Conservation (phyloP, 2,113 vertebrate species). For the Balaeniceps rex region DNA sequence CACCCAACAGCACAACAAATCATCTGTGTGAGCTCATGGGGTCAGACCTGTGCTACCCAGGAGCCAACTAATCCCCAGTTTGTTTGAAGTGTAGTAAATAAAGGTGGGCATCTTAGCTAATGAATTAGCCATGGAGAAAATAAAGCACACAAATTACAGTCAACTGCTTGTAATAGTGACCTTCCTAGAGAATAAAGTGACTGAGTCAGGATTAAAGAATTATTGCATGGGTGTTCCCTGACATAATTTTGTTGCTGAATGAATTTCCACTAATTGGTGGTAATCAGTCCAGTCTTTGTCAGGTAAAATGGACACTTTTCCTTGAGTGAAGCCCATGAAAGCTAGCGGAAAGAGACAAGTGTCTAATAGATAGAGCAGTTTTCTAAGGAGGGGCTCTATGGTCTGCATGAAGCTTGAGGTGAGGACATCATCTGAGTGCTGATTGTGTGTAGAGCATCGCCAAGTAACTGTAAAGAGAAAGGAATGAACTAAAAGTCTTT, state of each 20-base stretch:
- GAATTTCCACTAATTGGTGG: not conserved
- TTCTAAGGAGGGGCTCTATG: not conserved
- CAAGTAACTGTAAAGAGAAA: not conserved
- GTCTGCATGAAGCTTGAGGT: not conserved
- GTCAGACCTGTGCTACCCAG: not conserved
- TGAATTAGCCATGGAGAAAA: conserved; percentile 19
- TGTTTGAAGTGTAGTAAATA: not conserved
- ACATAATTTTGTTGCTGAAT: not conserved
- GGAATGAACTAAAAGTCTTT: not conserved
- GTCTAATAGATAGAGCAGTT: not conserved
- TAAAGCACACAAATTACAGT: not conserved
- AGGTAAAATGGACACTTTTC: not conserved
- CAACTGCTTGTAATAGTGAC: not conserved
- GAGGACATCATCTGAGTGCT: not conserved
- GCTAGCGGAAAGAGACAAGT: not conserved
- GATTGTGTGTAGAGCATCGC: not conserved
- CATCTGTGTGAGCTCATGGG: not conserved
- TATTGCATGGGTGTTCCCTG: not conserved
- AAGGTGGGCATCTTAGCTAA: not conserved
- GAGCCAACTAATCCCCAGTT: not conserved
- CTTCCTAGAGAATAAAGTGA: not conserved
- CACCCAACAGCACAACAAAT: not conserved
- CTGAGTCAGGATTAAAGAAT: not conserved
- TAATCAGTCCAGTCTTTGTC: not conserved
- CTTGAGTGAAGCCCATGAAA: not conserved